A percentile compares a stretch with the other conserved stretches of the same genome.
Conservation (phyloP, 2,113 vertebrate genomes). For the Indri indri region DNA sequence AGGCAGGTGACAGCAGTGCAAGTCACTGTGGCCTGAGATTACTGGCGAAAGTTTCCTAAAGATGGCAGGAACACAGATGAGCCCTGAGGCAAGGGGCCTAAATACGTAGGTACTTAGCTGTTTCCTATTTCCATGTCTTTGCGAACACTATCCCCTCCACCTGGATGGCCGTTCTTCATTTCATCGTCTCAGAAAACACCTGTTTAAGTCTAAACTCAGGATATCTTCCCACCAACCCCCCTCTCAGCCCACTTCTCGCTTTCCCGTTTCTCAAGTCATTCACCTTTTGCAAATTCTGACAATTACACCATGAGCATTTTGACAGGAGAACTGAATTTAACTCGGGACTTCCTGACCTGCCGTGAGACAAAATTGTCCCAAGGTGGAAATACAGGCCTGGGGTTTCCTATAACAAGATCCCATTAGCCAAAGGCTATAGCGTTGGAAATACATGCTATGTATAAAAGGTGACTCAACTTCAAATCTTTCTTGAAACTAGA, state of each 20-base stretch:
- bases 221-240: not conserved
- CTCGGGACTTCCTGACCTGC: not conserved
- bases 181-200: not conserved
- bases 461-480: slow-evolving; percentile 16
- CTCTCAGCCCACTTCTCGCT: not conserved
- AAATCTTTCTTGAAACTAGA: slow-evolving; percentile 20
- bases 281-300: not conserved
- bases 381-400: not conserved
- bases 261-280: not conserved
- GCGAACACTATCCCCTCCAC: not conserved
- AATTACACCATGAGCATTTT: not conserved
- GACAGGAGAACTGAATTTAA: not conserved
- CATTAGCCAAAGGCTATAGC: not conserved
- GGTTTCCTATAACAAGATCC: not conserved
- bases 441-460: not conserved
- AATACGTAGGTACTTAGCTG: rapidly evolving
- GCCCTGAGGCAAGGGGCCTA: not conserved
- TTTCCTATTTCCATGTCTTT: not conserved
- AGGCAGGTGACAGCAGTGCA: rapidly evolving
- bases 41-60: not conserved
- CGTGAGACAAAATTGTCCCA: not conserved
- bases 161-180: not conserved
- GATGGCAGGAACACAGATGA: not conserved
- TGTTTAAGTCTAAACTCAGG: not conserved
- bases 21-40: not conserved